phyloP scores from a whole-genome alignment of 2,113 vertebrate genomes.

The Colistium nudipinnis region DNA sequence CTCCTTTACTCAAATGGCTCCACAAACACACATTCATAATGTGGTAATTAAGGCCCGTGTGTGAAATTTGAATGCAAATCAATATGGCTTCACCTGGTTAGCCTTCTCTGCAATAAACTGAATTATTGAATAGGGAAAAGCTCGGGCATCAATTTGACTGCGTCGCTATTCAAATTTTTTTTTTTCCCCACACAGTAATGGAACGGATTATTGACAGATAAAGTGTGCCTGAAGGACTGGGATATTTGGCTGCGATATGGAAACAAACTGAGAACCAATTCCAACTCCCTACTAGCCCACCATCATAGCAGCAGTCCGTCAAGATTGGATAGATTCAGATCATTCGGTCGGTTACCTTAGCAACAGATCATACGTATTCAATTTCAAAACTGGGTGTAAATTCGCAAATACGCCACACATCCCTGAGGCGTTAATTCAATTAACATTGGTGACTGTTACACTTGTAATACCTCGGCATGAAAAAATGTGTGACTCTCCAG shows the following conservation, averaged over 20 bases:
- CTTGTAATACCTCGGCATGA: background rate
- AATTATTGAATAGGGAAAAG: conserved; percentile 39
- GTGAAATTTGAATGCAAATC: conserved; percentile 72
- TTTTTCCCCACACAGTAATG: conserved; percentile 16
- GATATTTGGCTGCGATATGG: conserved; percentile 42
- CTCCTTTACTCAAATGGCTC: conserved; percentile 30
- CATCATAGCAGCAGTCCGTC: conserved; percentile 37
- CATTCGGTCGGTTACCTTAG: conserved; percentile 40
- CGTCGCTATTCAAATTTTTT: conserved; percentile 21
- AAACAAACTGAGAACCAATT: conserved; percentile 52
- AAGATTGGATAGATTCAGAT: conserved; percentile 45
- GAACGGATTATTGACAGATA: conserved; percentile 26
- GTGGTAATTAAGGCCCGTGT: conserved; percentile 67
- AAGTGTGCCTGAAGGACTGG: conserved; percentile 26
- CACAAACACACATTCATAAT: conserved; percentile 51
- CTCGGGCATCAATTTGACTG: conserved; percentile 16
- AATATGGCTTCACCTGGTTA: conserved; percentile 52
- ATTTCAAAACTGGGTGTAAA: conserved; percentile 16
- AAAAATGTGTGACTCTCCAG: conserved; percentile 9
- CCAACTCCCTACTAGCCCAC: conserved; percentile 34
- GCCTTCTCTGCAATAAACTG: conserved; percentile 32
- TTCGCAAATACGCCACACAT: conserved; percentile 8
- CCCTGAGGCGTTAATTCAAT: conserved; percentile 8
- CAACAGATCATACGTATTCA: conserved; percentile 23
- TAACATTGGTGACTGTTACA: background rate